Evolutionary conservation across 2,797 vertebrate genomes (phyloP).

Genomic region (Ciconia nigra): DNA sequence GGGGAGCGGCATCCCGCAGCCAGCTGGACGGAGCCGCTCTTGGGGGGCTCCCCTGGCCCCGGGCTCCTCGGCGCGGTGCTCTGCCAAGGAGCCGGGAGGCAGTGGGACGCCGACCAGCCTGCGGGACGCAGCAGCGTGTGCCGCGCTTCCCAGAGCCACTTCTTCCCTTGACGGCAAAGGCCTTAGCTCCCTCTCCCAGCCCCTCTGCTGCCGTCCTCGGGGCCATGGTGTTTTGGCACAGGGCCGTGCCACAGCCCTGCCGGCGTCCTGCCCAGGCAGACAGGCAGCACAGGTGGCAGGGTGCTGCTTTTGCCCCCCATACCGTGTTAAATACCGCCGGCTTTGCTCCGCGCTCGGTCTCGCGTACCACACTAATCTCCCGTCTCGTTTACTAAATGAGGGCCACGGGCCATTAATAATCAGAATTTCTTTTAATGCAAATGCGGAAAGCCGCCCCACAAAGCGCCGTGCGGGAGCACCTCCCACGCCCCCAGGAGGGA

Average conservation of each 20-base stretch:
- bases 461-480: neutral
- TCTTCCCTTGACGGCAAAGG: neutral
- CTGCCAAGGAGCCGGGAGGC: neutral
- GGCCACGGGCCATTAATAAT: conserved; percentile 77
- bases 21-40: neutral
- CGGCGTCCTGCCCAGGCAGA: fast-evolving
- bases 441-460: neutral
- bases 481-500: fast-evolving
- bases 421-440: conserved; percentile 74
- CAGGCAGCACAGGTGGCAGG: fast-evolving
- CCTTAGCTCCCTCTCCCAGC: neutral
- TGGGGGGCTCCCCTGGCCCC: neutral
- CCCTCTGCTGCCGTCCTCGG: fast-evolving
- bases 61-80: fast-evolving
- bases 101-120: neutral
- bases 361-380: conserved; percentile 58
- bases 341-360: neutral
- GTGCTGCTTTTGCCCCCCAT: fast-evolving
- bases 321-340: fast-evolving
- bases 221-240: fast-evolving
- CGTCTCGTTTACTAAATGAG: conserved; percentile 73
- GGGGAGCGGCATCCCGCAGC: fast-evolving
- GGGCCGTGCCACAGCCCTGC: neutral
- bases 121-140: fast-evolving
- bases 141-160: neutral